Evolutionary conservation across 1,140 invertebrate species (phyloP).

Genomic region (Listronotus oregonensis): DNA sequence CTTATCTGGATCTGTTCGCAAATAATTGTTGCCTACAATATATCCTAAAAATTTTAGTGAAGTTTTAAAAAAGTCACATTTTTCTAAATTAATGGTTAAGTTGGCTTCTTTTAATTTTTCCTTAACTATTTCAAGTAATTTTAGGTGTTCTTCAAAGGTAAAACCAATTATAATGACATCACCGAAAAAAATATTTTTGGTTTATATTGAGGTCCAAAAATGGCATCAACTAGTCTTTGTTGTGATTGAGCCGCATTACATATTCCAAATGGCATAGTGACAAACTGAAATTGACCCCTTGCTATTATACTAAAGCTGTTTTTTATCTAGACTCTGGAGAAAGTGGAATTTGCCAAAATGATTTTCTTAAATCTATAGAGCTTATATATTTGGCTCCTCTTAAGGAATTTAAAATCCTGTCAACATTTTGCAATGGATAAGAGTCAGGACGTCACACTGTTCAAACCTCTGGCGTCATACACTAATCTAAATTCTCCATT

Average conservation of each 20-base stretch:
- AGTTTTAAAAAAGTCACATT: constrained; percentile 43
- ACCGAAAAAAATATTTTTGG: constrained; percentile 47
- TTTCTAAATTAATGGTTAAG: constrained; percentile 36
- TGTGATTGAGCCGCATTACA: constrained; percentile 53
- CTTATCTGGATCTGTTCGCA: constrained; percentile 47
- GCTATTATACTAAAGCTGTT: constrained; percentile 55
- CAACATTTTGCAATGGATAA: constrained; percentile 45
- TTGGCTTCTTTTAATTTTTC: constrained; percentile 29
- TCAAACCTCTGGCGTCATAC: constrained; percentile 53
- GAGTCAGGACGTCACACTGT: constrained; percentile 51
- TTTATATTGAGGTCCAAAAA: constrained; percentile 50
- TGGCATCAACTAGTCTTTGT: constrained; percentile 52
- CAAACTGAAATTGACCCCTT: constrained; percentile 51
- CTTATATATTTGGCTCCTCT: constrained; percentile 47
- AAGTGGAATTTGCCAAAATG: constrained; percentile 53
- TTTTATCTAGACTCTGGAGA: constrained; percentile 40
- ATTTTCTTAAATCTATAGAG: constrained; percentile 48
- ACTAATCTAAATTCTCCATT: constrained; percentile 45
- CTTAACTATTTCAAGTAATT: constrained; percentile 39
- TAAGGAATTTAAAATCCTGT: constrained; percentile 46
- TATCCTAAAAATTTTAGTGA: constrained; percentile 53
- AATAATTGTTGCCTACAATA: constrained; percentile 47
- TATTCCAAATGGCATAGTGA: constrained; percentile 53
- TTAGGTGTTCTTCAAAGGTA: constrained; percentile 53
- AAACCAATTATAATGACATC: constrained; percentile 50